Evolutionary conservation across 92 coral and sea anemone genomes (phyloP).

Genomic region (Pocillopora grandis): DNA sequence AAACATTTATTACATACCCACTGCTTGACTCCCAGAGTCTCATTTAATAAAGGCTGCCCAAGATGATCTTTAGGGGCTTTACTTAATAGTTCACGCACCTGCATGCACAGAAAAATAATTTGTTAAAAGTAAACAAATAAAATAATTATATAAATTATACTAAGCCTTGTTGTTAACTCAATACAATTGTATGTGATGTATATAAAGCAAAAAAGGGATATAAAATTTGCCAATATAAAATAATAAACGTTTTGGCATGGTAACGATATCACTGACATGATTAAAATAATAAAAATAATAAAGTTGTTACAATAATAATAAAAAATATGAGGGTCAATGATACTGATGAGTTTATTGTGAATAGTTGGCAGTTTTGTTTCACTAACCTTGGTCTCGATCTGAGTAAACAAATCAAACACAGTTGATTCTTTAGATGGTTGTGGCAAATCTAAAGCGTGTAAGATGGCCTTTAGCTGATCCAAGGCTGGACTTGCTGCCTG

Average conservation of each 20-base stretch:
- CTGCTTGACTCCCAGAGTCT: conserved; percentile 68
- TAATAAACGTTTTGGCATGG: too few species aligned
- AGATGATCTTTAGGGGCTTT: conserved; percentile 77
- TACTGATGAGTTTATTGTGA: too few species aligned
- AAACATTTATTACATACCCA: conserved; percentile 69
- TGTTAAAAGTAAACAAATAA: too few species aligned
- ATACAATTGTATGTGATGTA: too few species aligned
- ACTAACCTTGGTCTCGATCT: conserved; percentile 82
- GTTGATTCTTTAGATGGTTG: conserved; percentile 74
- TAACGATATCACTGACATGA: too few species aligned
- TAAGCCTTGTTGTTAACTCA: too few species aligned
- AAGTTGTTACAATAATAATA: too few species aligned
- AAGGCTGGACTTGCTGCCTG: conserved; percentile 88
- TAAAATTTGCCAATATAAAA: too few species aligned
- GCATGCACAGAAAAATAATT: neutral
- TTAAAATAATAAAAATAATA: too few species aligned
- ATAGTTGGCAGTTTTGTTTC: neutral
- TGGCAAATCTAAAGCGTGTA: conserved; percentile 77
- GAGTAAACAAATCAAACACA: conserved; percentile 82
- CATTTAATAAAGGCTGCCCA: conserved; percentile 82
- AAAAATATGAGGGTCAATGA: too few species aligned
- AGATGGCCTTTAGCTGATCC: conserved; percentile 76
- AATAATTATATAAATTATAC: too few species aligned
- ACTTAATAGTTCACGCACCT: conserved; percentile 73
- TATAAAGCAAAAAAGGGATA: too few species aligned